Conservation (phyloP, 1,140 invertebrate genomes). For the Musca vetustissima region DNA sequence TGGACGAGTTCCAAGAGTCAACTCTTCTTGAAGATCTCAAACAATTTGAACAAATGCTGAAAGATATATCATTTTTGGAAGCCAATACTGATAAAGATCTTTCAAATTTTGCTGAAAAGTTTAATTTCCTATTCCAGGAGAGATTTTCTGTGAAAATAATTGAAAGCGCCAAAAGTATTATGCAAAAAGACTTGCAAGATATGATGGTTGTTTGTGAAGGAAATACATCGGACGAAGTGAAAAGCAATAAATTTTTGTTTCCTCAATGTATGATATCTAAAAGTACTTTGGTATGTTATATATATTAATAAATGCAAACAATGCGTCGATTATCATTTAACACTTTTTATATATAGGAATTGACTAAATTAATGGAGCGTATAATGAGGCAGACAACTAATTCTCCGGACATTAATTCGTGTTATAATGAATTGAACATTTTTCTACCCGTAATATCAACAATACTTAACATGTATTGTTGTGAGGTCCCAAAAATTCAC, state of each 20-base stretch:
- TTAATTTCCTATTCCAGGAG: conserved; percentile 76
- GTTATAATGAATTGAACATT: conserved; percentile 64
- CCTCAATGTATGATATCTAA: conserved; percentile 67
- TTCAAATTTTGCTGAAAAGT: conserved; percentile 71
- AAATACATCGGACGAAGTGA: conserved; percentile 46
- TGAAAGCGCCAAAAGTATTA: conserved; percentile 69
- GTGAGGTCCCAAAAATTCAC: conserved; percentile 76
- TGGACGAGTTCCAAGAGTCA: conserved; percentile 68
- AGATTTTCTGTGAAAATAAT: conserved; percentile 76
- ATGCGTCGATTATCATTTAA: neutral
- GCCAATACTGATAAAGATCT: conserved; percentile 58
- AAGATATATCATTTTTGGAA: conserved; percentile 54
- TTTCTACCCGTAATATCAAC: conserved; percentile 61
- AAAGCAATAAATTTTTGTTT: conserved; percentile 51
- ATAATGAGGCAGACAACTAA: conserved; percentile 71
- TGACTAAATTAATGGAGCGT: conserved; percentile 69
- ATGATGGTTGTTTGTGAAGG: conserved; percentile 65
- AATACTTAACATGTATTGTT: conserved; percentile 78
- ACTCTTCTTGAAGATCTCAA: conserved; percentile 65
- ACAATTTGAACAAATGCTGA: conserved; percentile 68
- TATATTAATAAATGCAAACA: no score
- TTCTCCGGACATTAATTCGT: conserved; percentile 51
- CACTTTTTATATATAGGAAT: conserved; percentile 57
- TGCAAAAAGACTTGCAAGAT: conserved; percentile 80
- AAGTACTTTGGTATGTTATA: conserved; percentile 45